A percentile compares a stretch with the other conserved stretches of the same genome.
These are phyloP conservation scores for Gallinago media DNA, from an alignment of 2,113 vertebrate species.

Conservation along the genomic window DNA sequence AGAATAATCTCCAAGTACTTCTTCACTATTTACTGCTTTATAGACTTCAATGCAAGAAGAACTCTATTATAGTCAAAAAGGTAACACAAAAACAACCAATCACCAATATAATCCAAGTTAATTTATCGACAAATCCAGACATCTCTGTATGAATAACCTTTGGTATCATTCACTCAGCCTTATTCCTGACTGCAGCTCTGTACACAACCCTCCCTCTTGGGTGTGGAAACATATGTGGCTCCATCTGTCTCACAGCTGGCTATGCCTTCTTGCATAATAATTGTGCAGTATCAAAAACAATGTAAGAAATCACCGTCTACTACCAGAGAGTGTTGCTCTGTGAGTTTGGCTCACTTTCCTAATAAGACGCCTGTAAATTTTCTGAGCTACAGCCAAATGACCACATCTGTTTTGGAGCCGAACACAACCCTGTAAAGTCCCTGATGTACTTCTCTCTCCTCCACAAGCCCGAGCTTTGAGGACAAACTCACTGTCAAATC, in stretches of 20 bases:
- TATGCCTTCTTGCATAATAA: background rate
- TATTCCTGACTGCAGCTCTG: background rate
- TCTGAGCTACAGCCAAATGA: background rate
- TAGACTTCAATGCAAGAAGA: background rate
- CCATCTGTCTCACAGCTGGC: background rate
- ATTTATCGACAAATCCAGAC: background rate
- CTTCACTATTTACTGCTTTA: background rate
- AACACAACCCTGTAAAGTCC: background rate
- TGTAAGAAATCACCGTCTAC: background rate
- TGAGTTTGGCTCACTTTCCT: background rate
- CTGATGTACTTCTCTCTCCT: background rate
- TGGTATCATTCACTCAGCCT: background rate
- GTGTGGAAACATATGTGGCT: background rate
- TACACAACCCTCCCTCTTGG: background rate
- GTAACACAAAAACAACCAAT: background rate
- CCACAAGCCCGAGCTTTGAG: background rate
- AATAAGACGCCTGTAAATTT: background rate
- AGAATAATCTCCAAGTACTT: background rate
- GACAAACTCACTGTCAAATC: background rate
- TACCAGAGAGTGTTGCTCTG: background rate
- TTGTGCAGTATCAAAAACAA: background rate
- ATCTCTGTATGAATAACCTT: background rate
- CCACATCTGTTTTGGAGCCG: background rate
- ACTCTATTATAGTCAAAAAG: background rate
- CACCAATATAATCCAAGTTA: background rate